These are phyloP conservation scores for Brachionus plicatilis DNA, from an alignment of 1,140 invertebrate species.

Conservation along the genomic window DNA sequence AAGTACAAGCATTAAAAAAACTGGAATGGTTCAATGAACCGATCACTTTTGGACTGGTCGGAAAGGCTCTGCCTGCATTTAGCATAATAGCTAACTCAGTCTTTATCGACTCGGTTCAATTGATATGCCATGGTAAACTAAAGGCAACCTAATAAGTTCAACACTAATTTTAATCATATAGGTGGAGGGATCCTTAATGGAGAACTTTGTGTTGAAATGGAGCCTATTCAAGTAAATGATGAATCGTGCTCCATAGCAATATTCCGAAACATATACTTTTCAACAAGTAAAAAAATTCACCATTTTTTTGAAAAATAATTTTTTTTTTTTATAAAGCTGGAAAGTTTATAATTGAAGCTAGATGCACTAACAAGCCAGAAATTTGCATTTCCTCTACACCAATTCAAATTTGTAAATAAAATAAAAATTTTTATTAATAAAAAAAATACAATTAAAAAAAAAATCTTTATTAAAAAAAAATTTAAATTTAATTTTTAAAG, in stretches of 20 bases:
- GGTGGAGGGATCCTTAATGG: constrained; percentile 35
- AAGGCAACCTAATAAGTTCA: background rate
- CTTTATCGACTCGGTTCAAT: constrained; percentile 1
- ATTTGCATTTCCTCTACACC: background rate
- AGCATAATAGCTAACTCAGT: background rate
- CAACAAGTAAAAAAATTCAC: background rate
- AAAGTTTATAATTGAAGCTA: constrained; percentile 19
- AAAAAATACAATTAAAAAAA: background rate
- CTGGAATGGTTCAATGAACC: constrained; percentile 38
- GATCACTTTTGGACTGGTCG: background rate
- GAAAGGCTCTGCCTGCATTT: background rate
- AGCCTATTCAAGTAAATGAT: constrained; percentile 1
- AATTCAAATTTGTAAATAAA: constrained; percentile 28
- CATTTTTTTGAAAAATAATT: background rate
- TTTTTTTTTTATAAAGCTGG: background rate
- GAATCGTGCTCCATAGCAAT: constrained; percentile 6
- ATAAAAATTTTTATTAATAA: background rate
- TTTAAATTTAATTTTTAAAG: background rate
- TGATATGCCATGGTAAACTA: constrained; percentile 23
- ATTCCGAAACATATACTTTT: constrained; percentile 19
- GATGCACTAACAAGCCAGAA: background rate
- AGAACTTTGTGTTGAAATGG: constrained; percentile 28
- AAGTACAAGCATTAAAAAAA: constrained; percentile 16
- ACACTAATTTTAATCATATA: background rate
- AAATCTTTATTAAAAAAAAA: background rate